A percentile compares a stretch with the other conserved stretches of the same genome.
Evolutionary conservation across 2,888 invertebrate species (phyloP).

Genomic region (Allacma fusca): DNA sequence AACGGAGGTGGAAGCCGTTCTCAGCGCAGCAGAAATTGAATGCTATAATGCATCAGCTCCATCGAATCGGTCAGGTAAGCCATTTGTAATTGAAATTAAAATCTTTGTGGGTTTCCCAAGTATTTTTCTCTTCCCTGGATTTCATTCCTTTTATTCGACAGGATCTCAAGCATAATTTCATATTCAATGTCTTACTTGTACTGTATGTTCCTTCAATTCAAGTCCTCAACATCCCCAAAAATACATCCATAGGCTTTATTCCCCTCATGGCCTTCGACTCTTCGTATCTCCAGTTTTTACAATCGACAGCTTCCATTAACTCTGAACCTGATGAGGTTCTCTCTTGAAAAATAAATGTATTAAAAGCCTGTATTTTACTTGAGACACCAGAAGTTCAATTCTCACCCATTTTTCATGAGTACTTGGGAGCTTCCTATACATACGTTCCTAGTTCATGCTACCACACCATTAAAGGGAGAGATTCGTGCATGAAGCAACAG

Average conservation of each 20-base stretch:
- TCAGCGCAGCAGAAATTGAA: slow-evolving; percentile 20
- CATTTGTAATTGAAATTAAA: slow-evolving; percentile 31
- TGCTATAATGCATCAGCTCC: slow-evolving; percentile 27
- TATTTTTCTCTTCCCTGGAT: not conserved
- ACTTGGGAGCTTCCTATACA: too few species aligned
- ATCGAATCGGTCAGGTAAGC: slow-evolving; percentile 31
- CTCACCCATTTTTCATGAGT: too few species aligned
- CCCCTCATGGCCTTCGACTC: too few species aligned
- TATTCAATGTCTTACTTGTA: too few species aligned
- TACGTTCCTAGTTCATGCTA: too few species aligned
- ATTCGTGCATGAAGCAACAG: slow-evolving; percentile 1
- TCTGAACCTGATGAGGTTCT: not conserved
- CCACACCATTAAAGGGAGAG: too few species aligned
- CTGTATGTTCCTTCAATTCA: too few species aligned
- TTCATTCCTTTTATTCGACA: not conserved
- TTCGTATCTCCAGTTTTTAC: too few species aligned
- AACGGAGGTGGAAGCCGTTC: slow-evolving; percentile 8
- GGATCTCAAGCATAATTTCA: not conserved
- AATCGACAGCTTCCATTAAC: not conserved
- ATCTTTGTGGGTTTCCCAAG: not conserved
- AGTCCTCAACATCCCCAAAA: too few species aligned
- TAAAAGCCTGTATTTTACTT: not conserved
- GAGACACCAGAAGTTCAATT: too few species aligned
- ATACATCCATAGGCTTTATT: too few species aligned
- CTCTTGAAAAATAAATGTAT: not conserved